Evolutionary conservation across 2,797 vertebrate genomes (phyloP).

Genomic region (Hoplostethus mediterraneus): DNA sequence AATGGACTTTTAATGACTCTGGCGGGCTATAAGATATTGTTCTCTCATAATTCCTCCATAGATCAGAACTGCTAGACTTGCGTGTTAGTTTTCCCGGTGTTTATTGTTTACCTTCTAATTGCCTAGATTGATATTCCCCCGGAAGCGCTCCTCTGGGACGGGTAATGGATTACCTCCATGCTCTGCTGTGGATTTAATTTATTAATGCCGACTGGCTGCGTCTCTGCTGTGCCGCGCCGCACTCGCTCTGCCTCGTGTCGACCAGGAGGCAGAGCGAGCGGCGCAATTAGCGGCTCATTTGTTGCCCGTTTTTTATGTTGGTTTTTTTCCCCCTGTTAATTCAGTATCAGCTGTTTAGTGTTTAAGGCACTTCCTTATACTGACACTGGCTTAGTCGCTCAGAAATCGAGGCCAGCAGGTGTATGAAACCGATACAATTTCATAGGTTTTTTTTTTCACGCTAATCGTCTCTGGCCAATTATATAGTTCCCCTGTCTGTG

Average conservation of each 20-base stretch:
- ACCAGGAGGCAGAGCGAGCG: slow-evolving; percentile 71
- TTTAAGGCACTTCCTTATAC: slow-evolving; percentile 54
- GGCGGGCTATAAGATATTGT: slow-evolving; percentile 53
- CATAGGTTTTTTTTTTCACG: slow-evolving; percentile 46
- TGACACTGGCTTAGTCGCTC: slow-evolving; percentile 33
- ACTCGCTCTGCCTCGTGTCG: slow-evolving; percentile 37
- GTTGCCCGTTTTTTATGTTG: slow-evolving; percentile 62
- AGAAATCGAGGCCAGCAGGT: slow-evolving; percentile 48
- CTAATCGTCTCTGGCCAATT: slow-evolving; percentile 71
- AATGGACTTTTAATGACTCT: slow-evolving; percentile 81
- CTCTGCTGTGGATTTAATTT: slow-evolving; percentile 78
- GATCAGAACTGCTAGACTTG: slow-evolving; percentile 65
- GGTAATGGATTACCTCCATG: slow-evolving; percentile 78
- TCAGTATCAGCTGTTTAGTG: slow-evolving; percentile 49
- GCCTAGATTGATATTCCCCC: slow-evolving; percentile 74
- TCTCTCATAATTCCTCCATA: slow-evolving; percentile 41
- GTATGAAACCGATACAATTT: slow-evolving; percentile 73
- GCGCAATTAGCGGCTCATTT: slow-evolving; percentile 71
- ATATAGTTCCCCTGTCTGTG: slow-evolving; percentile 68
- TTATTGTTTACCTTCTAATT: slow-evolving; percentile 72
- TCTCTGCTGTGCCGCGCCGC: slow-evolving; percentile 38
- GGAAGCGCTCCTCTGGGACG: slow-evolving; percentile 69
- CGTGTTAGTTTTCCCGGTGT: slow-evolving; percentile 59
- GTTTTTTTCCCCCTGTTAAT: slow-evolving; percentile 52
- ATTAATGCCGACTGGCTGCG: slow-evolving; percentile 69